Evolutionary conservation across 2,113 vertebrate species (phyloP).

Genomic region (Sapajus apella): DNA sequence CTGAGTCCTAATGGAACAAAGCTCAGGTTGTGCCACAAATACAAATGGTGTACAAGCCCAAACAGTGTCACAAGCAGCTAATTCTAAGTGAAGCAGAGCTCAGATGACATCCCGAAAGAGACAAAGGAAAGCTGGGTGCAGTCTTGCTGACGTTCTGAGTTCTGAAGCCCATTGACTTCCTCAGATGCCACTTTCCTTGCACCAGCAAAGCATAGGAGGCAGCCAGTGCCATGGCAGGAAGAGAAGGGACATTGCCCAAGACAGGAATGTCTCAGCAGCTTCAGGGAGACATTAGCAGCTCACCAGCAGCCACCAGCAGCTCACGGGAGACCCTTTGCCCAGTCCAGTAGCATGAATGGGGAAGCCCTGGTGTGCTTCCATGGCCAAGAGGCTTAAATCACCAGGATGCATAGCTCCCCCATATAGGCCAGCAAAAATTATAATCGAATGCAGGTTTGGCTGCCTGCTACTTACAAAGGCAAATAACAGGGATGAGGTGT

Average conservation of each 20-base stretch:
- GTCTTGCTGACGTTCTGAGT: not conserved
- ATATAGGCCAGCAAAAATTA: not conserved
- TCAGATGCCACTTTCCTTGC: not conserved
- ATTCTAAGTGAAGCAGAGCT: not conserved
- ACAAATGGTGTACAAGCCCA: not conserved
- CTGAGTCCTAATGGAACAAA: not conserved
- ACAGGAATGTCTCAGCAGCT: not conserved
- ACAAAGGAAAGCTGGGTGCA: not conserved
- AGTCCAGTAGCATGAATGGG: not conserved
- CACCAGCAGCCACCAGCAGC: not conserved
- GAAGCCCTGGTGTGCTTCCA: not conserved
- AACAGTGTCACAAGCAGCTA: not conserved
- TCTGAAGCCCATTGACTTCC: not conserved
- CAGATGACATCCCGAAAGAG: not conserved
- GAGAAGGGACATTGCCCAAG: not conserved
- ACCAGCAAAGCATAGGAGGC: not conserved
- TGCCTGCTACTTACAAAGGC: not conserved
- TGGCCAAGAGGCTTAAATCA: not conserved
- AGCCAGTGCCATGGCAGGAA: not conserved
- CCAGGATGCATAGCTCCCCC: not conserved
- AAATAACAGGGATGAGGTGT: not conserved
- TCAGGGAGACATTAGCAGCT: no score
- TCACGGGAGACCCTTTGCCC: not conserved
- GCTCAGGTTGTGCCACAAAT: not conserved
- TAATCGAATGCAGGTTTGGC: not conserved